Evolutionary conservation across 1,140 invertebrate genomes (phyloP).

Genomic region (Zaprionus africanus): DNA sequence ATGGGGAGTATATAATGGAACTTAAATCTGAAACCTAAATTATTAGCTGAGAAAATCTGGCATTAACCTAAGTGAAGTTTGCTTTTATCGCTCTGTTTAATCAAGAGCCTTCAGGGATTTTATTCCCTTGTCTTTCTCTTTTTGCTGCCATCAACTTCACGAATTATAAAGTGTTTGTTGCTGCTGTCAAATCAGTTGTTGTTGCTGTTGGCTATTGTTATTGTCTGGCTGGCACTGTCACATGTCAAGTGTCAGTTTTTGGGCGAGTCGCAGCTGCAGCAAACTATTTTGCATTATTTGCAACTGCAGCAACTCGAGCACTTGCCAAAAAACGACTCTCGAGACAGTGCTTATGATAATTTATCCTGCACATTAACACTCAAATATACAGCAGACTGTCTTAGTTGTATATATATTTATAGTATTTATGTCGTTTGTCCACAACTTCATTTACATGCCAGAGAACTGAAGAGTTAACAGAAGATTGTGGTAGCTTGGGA

Average conservation of each 20-base stretch:
- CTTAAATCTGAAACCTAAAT: too few relatives aligned
- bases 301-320: conserved; percentile 30
- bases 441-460: too few relatives aligned
- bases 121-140: background rate
- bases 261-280: conserved; percentile 55
- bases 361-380: conserved; percentile 33
- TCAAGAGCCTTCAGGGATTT: conserved; percentile 1
- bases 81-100: background rate
- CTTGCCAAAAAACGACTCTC: conserved; percentile 55
- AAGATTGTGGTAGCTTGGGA: too few relatives aligned
- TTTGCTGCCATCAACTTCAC: conserved; percentile 16
- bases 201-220: conserved; percentile 55
- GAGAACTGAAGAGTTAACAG: too few relatives aligned
- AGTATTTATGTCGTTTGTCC: too few relatives aligned
- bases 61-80: too few relatives aligned
- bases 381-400: background rate
- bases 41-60: too few relatives aligned
- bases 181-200: conserved; percentile 42
- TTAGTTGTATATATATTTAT: too few relatives aligned
- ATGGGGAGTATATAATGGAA: too few relatives aligned
- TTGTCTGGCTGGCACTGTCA: conserved; percentile 73
- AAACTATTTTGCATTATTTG: conserved; percentile 74
- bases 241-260: conserved; percentile 72
- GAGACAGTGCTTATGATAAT: conserved; percentile 71
- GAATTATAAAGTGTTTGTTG: conserved; percentile 8